These are phyloP conservation scores for Microtus richardsoni DNA, from an alignment of 2,113 vertebrate genomes.

Conservation along the genomic window DNA sequence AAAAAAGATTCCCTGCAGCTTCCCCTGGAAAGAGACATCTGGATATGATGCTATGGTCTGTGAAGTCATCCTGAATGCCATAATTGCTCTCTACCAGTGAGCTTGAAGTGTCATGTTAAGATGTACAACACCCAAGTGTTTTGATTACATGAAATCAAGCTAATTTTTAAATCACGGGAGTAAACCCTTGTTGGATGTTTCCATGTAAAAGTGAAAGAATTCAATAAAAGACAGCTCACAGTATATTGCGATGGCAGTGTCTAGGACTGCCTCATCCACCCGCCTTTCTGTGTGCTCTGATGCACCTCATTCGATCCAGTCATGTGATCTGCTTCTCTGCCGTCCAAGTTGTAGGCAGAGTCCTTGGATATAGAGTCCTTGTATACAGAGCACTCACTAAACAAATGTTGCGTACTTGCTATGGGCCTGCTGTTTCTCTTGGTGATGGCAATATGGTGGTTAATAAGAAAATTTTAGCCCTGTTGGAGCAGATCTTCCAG, in stretches of 20 bases:
- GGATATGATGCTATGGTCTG: neutral
- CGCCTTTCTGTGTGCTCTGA: slow-evolving; percentile 3
- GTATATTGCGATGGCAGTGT: neutral
- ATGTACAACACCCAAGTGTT: slow-evolving; percentile 56
- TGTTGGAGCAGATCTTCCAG: neutral
- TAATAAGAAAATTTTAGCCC: neutral
- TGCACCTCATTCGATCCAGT: neutral
- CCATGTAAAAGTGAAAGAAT: slow-evolving; percentile 44
- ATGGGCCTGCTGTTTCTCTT: neutral
- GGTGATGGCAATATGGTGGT: neutral
- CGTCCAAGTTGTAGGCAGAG: neutral
- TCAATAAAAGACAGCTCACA: slow-evolving; percentile 60
- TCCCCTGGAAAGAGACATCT: slow-evolving; percentile 1
- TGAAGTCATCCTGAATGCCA: slow-evolving; percentile 57
- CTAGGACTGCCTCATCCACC: neutral
- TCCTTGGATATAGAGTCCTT: neutral
- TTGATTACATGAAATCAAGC: slow-evolving; percentile 66
- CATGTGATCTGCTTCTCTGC: neutral
- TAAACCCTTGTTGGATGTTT: slow-evolving; percentile 36
- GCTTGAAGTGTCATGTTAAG: slow-evolving; percentile 69
- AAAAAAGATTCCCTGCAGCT: neutral
- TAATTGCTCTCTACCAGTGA: slow-evolving; percentile 60
- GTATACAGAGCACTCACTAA: neutral
- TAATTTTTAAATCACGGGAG: slow-evolving; percentile 62
- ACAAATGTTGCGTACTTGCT: neutral